phyloP scores from a whole-genome alignment of 2,113 vertebrate genomes.

The Periophthalmodon schlosseri region DNA sequence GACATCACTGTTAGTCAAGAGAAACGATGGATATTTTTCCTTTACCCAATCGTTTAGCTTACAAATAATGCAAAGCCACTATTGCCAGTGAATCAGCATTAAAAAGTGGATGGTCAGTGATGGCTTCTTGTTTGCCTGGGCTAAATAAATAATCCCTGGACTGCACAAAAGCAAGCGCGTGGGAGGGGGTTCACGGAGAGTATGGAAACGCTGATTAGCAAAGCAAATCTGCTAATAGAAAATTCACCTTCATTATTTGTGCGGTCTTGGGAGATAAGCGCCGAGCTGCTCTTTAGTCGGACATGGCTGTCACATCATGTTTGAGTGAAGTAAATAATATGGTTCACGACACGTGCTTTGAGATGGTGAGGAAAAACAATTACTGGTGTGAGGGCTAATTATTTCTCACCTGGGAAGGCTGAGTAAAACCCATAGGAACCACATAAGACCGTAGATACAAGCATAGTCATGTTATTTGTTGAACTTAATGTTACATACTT shows the following conservation, averaged over 20 bases:
- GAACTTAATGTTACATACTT: neutral
- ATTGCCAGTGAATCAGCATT: constrained; percentile 18
- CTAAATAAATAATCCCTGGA: constrained; percentile 53
- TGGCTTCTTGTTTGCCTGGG: constrained; percentile 25
- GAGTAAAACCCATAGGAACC: neutral
- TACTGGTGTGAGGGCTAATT: neutral
- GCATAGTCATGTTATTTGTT: neutral
- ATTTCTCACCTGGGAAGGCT: neutral
- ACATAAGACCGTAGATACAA: neutral
- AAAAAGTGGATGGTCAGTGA: constrained; percentile 19
- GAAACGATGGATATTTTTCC: neutral
- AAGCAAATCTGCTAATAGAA: constrained; percentile 53
- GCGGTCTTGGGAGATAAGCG: constrained; percentile 27
- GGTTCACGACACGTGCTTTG: neutral
- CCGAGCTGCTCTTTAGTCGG: neutral
- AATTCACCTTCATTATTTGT: constrained; percentile 50
- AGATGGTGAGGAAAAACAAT: neutral
- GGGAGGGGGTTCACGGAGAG: constrained; percentile 56
- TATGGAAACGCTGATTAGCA: constrained; percentile 61
- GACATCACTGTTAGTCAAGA: constrained; percentile 10
- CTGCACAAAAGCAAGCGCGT: constrained; percentile 51
- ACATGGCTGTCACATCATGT: neutral
- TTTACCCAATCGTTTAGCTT: neutral
- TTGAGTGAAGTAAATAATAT: neutral
- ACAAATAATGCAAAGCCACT: neutral